Conservation (phyloP, 2,888 invertebrate genomes). For the Trisateles emortualis region DNA sequence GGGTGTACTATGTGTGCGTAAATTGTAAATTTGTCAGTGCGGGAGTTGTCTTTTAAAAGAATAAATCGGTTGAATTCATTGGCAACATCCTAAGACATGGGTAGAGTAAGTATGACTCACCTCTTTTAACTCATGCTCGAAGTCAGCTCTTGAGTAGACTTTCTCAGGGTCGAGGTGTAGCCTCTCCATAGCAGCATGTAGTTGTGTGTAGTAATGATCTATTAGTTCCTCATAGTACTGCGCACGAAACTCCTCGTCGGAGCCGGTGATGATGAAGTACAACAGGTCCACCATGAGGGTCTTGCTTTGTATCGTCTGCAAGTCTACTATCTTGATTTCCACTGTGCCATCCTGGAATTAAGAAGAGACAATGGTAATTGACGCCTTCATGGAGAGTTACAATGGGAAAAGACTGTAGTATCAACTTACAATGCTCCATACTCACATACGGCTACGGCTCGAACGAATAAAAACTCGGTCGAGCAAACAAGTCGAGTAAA, state of each 20-base stretch:
- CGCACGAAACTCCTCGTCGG: conserved; percentile 63
- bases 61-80: no score
- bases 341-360: conserved; percentile 58
- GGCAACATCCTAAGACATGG: no score
- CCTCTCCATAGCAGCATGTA: conserved; percentile 48
- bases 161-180: conserved; percentile 52
- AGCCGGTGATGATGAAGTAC: conserved; percentile 68
- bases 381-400: no score
- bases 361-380: not conserved
- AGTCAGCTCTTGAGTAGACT: conserved; percentile 59
- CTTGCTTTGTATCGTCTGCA: conserved; percentile 65
- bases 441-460: no score
- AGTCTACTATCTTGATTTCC: conserved; percentile 63
- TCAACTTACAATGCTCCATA: no score
- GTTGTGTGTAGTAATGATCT: conserved; percentile 52
- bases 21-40: no score
- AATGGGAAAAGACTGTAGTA: no score
- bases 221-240: conserved; percentile 48
- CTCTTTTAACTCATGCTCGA: conserved; percentile 60
- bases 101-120: no score
- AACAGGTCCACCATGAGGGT: conserved; percentile 64
- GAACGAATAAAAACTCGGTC: no score
- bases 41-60: not conserved
- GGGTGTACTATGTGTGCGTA: no score
- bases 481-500: no score